Conservation (phyloP, 2,797 vertebrate genomes). For the Tadarida brasiliensis region DNA sequence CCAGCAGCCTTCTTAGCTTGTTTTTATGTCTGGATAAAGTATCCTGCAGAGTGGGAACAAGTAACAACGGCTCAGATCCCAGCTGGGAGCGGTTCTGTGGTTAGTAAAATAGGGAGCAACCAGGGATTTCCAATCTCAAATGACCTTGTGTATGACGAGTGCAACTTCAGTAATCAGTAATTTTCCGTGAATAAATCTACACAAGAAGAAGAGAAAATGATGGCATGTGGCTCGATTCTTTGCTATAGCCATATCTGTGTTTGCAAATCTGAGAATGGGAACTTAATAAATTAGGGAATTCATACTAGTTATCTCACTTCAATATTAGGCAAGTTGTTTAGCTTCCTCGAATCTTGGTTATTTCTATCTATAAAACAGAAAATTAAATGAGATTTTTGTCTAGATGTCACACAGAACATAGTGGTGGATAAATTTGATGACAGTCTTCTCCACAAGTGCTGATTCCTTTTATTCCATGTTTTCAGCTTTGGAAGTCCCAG, state of each 20-base stretch:
- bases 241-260: neutral
- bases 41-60: slow-evolving; percentile 77
- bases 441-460: accelerated
- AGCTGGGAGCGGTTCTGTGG: slow-evolving; percentile 67
- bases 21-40: slow-evolving; percentile 80
- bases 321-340: slow-evolving; percentile 11
- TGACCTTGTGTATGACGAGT: neutral
- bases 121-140: slow-evolving; percentile 8
- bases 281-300: neutral
- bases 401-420: neutral
- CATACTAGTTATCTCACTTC: neutral
- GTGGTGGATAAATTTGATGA: neutral
- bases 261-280: slow-evolving; percentile 6
- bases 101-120: slow-evolving; percentile 24
- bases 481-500: neutral
- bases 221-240: neutral
- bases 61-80: slow-evolving; percentile 70
- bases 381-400: neutral
- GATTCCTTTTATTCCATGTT: neutral
- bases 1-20: slow-evolving; percentile 58
- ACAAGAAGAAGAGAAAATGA: neutral
- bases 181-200: slow-evolving; percentile 44
- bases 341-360: neutral
- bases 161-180: neutral
- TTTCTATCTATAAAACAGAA: neutral